Percentiles rank a stretch among this genome's conserved stretches.
These are phyloP conservation scores for Choloepus hoffmanni DNA, from an alignment of 2,113 vertebrate species.

Conservation along the genomic window DNA sequence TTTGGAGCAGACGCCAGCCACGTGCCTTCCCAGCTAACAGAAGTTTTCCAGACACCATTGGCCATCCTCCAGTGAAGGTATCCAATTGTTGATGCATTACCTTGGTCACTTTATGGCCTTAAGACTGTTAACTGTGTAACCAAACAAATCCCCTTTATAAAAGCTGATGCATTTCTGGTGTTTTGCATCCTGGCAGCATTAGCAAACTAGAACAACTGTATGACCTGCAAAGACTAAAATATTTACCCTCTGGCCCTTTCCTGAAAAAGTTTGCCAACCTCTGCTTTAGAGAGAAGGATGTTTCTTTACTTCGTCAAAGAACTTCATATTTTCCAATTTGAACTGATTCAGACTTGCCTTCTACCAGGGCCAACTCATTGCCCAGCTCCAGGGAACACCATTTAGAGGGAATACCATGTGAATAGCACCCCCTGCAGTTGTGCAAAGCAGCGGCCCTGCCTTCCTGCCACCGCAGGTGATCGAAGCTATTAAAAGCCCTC, in stretches of 20 bases:
- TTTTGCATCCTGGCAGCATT: too few relatives aligned
- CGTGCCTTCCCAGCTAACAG: too few relatives aligned
- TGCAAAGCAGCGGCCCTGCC: too few relatives aligned
- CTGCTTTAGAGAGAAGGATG: neutral
- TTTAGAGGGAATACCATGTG: neutral
- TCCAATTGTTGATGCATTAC: too few relatives aligned
- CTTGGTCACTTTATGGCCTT: too few relatives aligned
- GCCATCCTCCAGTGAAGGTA: too few relatives aligned
- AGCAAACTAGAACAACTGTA: too few relatives aligned
- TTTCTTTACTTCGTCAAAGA: conserved; percentile 19
- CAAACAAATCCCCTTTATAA: too few relatives aligned
- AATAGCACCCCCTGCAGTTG: neutral
- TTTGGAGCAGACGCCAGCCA: too few relatives aligned
- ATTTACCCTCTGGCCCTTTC: neutral
- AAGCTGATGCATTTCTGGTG: too few relatives aligned
- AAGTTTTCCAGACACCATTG: too few relatives aligned
- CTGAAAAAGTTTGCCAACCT: neutral
- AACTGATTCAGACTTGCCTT: neutral
- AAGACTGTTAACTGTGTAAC: too few relatives aligned
- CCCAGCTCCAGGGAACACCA: neutral
- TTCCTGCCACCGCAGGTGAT: neutral
- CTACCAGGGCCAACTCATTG: neutral
- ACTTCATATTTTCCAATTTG: neutral
- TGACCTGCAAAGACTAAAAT: neutral
- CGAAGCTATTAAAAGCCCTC: neutral